phyloP scores from a whole-genome alignment of 2,888 invertebrate species.

The Rotaria macrura region DNA sequence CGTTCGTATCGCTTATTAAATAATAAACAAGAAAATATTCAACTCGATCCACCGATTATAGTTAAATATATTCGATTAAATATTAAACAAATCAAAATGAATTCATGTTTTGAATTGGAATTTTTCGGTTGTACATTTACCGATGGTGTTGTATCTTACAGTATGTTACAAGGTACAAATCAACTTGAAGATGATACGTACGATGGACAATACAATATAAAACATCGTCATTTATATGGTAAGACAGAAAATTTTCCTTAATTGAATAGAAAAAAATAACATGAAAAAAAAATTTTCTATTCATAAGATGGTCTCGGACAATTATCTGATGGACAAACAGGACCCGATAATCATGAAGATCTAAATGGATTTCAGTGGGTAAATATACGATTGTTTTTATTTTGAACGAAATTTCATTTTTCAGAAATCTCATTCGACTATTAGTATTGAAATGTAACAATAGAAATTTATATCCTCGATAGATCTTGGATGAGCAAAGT shows the following conservation, averaged over 20 bases:
- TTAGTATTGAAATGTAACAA: too few relatives aligned
- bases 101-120: not conserved
- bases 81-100: not conserved
- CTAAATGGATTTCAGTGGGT: not conserved
- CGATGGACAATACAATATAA: constrained; percentile 14
- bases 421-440: too few relatives aligned
- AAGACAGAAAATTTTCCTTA: not conserved
- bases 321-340: constrained; percentile 19
- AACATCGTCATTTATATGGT: not conserved
- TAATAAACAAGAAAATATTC: not conserved
- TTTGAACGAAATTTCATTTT: too few relatives aligned
- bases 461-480: too few relatives aligned
- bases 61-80: not conserved
- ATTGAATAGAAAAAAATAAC: too few relatives aligned
- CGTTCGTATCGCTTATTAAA: not conserved
- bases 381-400: not conserved
- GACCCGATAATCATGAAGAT: not conserved
- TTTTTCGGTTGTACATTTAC: constrained; percentile 5
- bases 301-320: not conserved
- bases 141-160: constrained; percentile 5
- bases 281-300: not conserved
- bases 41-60: not conserved
- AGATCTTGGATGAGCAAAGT: too few relatives aligned
- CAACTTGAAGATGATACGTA: constrained; percentile 6
- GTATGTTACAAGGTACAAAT: not conserved